Evolutionary conservation across 2,888 invertebrate species (phyloP).

Genomic region (Synergus itoensis): DNA sequence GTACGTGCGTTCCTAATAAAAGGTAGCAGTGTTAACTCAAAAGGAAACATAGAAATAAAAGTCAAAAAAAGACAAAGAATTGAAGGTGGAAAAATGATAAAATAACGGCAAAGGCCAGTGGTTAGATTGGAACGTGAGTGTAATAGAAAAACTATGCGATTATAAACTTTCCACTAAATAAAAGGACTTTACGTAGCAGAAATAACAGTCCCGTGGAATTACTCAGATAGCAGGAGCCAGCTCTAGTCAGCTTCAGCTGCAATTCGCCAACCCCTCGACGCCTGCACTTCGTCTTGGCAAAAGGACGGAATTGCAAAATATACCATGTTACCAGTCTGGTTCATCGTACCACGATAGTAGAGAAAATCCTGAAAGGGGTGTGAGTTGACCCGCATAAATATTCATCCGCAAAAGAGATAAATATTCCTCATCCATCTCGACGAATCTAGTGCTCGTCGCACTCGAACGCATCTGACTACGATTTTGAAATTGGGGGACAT

Average conservation of each 20-base stretch:
- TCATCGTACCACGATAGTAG: conserved; percentile 40
- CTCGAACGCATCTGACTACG: conserved; percentile 23
- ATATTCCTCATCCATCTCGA: conserved; percentile 47
- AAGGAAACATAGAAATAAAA: neutral
- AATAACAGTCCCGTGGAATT: conserved; percentile 52
- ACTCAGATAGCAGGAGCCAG: conserved; percentile 46
- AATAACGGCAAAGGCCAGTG: conserved; percentile 28
- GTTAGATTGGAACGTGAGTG: conserved; percentile 26
- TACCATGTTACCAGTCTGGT: conserved; percentile 17
- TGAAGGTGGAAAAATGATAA: neutral
- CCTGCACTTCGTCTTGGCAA: conserved; percentile 46
- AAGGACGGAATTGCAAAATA: conserved; percentile 44
- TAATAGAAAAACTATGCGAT: conserved; percentile 36
- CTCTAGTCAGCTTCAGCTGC: conserved; percentile 35
- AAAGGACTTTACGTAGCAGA: conserved; percentile 49
- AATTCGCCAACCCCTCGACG: conserved; percentile 42
- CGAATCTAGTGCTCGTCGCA: conserved; percentile 32
- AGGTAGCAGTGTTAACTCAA: neutral
- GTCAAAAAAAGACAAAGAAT: neutral
- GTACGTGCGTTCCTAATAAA: conserved; percentile 46
- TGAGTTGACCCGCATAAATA: conserved; percentile 51
- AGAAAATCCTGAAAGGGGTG: conserved; percentile 36
- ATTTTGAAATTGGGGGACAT: conserved; percentile 31
- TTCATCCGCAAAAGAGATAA: conserved; percentile 57
- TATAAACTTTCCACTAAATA: conserved; percentile 50